A percentile compares a stretch with the other conserved stretches of the same genome.
Evolutionary conservation across 2,113 vertebrate genomes (phyloP).

Genomic region (Cyrtonyx montezumae): DNA sequence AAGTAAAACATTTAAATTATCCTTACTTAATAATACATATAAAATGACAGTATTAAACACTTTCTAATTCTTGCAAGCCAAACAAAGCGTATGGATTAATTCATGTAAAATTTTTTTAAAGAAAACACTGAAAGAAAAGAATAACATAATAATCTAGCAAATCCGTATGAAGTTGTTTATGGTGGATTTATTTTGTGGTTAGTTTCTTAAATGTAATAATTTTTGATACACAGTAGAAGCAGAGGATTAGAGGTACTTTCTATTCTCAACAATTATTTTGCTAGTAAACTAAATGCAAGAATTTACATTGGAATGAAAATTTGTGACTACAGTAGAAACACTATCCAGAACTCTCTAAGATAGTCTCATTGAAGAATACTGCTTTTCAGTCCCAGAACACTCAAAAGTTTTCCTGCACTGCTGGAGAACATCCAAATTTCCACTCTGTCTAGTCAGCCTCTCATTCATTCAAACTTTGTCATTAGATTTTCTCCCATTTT

Average conservation of each 20-base stretch:
- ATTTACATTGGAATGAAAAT: constrained; percentile 77
- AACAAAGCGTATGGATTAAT: neutral
- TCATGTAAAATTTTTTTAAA: neutral
- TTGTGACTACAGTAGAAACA: constrained; percentile 80
- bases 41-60: neutral
- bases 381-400: neutral
- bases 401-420: neutral
- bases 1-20: neutral
- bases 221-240: constrained; percentile 78
- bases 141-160: constrained; percentile 62
- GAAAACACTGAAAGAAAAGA: constrained; percentile 4
- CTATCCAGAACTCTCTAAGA: constrained; percentile 42
- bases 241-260: constrained; percentile 76
- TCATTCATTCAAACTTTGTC: neutral
- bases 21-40: neutral
- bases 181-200: constrained; percentile 78
- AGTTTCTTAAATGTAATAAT: constrained; percentile 75
- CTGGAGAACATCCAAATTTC: neutral
- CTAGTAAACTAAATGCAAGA: constrained; percentile 76
- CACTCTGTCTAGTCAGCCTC: neutral
- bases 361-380: neutral
- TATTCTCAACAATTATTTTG: constrained; percentile 70
- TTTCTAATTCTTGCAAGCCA: neutral
- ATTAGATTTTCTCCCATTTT: neutral
- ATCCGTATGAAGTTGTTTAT: constrained; percentile 69